phyloP scores from a whole-genome alignment of 92 coral and sea anemone genomes.

The Actinostola sp. region DNA sequence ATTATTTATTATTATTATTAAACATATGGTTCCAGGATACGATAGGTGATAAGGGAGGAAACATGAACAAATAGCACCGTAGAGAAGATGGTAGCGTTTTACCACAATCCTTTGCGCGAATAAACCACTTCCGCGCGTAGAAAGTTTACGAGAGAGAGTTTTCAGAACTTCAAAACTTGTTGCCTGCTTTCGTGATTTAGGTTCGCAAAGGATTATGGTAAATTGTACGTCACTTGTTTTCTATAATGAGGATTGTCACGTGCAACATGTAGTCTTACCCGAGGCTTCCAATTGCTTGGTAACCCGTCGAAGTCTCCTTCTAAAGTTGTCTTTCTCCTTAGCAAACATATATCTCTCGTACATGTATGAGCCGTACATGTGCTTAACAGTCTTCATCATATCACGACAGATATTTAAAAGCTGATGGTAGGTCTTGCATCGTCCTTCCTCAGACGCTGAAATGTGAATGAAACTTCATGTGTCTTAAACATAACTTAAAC shows the following conservation, averaged over 20 bases:
- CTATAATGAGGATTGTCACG: no score
- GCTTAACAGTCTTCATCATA: constrained; percentile 92
- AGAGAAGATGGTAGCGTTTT: no score
- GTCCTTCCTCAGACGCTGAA: constrained; percentile 75
- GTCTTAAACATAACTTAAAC: not conserved
- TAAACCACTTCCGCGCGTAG: not conserved
- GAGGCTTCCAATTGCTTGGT: constrained; percentile 78
- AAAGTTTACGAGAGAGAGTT: not conserved
- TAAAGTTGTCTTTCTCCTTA: constrained; percentile 77
- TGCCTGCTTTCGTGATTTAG: no score
- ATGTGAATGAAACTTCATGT: no score
- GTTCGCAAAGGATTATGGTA: no score
- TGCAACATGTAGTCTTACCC: constrained; percentile 54
- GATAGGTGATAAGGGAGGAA: no score
- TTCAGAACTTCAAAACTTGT: no score
- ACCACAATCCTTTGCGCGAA: no score
- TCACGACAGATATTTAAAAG: constrained; percentile 94
- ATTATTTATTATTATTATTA: no score
- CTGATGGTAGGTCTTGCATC: constrained; percentile 94
- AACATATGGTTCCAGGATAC: no score
- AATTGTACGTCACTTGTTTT: no score
- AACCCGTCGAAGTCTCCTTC: constrained; percentile 74
- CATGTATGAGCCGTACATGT: constrained; percentile 87
- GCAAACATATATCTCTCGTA: constrained; percentile 79
- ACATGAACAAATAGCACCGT: no score